Evolutionary conservation across 1,140 invertebrate genomes (phyloP), one percentile per base, ranked within the genome.

Genomic region (Pteromalus puparum): DNA sequence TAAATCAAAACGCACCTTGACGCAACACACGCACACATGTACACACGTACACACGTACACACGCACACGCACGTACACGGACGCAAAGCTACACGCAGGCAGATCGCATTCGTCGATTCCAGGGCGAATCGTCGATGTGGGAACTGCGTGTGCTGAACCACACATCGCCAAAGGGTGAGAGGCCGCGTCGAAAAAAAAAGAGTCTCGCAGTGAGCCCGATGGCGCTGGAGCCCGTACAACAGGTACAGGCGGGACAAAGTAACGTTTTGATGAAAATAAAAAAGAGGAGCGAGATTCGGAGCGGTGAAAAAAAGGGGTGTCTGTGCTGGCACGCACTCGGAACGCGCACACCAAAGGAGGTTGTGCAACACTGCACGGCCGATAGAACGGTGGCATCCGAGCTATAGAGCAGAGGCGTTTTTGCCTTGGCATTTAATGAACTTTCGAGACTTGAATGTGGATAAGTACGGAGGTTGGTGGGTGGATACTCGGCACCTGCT

Each of bases 401-500:
- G 72, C 53, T 48, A 24, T 65, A 73, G 30, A 79, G 34, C 38
- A 38, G 77, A 85, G 74, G 9, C 24, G 42, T 70, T 76, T 80
- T 76, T 82, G 81, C 85, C 86, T 74, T 86, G 83, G 85, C 85
- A 82, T 83, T 82, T 79, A 84, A 87, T 85, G 82, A 81, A 67
- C 13, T 68, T 72, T 72, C 24, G 65, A 18, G n/a, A 38, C 21
- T 75, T 82, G 30, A 61, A 61, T 61, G 18, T 61, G 83, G 84
- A 81, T 79, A 88, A 84, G 91, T 93, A 93, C 92, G 91, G 91
- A 89, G 89, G 87, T 92, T 90, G 90, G 90, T 90, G 88, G 90
- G 89, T 92, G 91, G 90, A 90, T 89, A 34, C 88, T 91, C 87
- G 88, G 92, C 91, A 90, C 92, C 91, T 89, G 92, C 89, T 88